Conservation (phyloP, 2,797 vertebrate species). For the Chromis chromis region DNA sequence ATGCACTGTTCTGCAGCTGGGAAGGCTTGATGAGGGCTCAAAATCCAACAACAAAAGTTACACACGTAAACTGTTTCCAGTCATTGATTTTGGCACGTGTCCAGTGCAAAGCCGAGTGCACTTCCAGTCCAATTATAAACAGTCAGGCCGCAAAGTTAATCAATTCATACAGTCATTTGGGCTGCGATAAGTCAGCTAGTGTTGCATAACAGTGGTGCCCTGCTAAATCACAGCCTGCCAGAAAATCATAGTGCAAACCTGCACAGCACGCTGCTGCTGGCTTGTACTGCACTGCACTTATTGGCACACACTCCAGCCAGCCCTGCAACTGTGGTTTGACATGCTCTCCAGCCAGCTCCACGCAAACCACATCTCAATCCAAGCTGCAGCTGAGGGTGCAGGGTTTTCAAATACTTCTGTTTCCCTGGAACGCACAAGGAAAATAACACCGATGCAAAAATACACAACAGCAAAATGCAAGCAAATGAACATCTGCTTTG, state of each 20-base stretch:
- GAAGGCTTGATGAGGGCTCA: conserved; percentile 17
- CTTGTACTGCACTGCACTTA: conserved; percentile 23
- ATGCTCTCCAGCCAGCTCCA: conserved; percentile 19
- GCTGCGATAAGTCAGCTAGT: conserved; percentile 70
- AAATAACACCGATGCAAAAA: conserved; percentile 5
- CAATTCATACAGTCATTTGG: conserved; percentile 77
- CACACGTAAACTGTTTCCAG: conserved; percentile 51
- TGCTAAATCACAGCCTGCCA: conserved; percentile 65
- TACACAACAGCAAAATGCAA: not conserved
- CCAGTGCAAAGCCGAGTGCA: conserved; percentile 53
- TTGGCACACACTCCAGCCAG: conserved; percentile 27
- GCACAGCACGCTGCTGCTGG: conserved; percentile 52
- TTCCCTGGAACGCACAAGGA: conserved; percentile 8
- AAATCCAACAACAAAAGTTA: conserved; percentile 13
- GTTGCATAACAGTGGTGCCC: conserved; percentile 70
- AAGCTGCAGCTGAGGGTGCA: conserved; percentile 18
- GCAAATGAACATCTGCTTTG: conserved; percentile 39
- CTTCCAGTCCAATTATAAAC: conserved; percentile 76
- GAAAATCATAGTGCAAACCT: conserved; percentile 56
- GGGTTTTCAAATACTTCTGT: conserved; percentile 6
- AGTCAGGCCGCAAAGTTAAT: conserved; percentile 68
- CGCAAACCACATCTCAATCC: conserved; percentile 34
- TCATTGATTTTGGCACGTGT: conserved; percentile 72
- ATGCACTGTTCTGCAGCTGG: conserved; percentile 4
- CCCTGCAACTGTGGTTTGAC: conserved; percentile 46